phyloP scores from a whole-genome alignment of 53 echinoderm and acorn worm genomes.

The Zoroaster sp. region DNA sequence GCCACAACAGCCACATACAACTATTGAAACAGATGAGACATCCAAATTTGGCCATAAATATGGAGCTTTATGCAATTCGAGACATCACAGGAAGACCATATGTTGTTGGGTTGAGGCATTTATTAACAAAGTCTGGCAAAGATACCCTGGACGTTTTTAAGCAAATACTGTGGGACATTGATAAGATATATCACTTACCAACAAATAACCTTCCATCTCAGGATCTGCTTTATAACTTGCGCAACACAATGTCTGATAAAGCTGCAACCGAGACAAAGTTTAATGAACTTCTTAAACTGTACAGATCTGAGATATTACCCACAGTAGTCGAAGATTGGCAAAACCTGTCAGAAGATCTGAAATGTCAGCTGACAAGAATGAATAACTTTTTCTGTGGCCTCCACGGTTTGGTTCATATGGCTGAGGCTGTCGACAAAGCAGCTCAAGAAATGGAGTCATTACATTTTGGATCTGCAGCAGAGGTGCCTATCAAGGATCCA shows the following conservation, averaged over 20 bases:
- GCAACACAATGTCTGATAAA: too few species aligned
- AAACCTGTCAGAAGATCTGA: slow-evolving; percentile 1
- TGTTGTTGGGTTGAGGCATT: slow-evolving; percentile 35
- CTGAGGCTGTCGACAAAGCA: slow-evolving; percentile 47
- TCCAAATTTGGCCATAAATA: slow-evolving; percentile 56
- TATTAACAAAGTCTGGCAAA: slow-evolving; percentile 40
- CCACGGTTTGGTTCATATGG: slow-evolving; percentile 61
- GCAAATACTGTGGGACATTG: too few species aligned
- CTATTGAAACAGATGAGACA: slow-evolving; percentile 54
- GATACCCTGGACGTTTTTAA: slow-evolving; percentile 57
- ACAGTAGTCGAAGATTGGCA: too few species aligned
- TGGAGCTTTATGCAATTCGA: slow-evolving; percentile 56
- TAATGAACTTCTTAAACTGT: too few species aligned
- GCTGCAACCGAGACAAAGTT: too few species aligned
- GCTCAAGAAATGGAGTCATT: slow-evolving; percentile 38
- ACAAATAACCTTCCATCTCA: too few species aligned
- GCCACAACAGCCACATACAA: too few species aligned
- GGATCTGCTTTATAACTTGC: too few species aligned
- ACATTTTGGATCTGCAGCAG: slow-evolving; percentile 22
- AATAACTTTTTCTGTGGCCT: slow-evolving; percentile 69
- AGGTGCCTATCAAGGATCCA: slow-evolving; percentile 53
- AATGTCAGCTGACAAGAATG: slow-evolving; percentile 33
- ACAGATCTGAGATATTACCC: too few species aligned
- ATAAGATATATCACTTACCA: too few species aligned
- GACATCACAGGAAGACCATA: slow-evolving; percentile 29